Evolutionary conservation across 2,888 invertebrate genomes (phyloP).

Genomic region (Abrostola triplasia): DNA sequence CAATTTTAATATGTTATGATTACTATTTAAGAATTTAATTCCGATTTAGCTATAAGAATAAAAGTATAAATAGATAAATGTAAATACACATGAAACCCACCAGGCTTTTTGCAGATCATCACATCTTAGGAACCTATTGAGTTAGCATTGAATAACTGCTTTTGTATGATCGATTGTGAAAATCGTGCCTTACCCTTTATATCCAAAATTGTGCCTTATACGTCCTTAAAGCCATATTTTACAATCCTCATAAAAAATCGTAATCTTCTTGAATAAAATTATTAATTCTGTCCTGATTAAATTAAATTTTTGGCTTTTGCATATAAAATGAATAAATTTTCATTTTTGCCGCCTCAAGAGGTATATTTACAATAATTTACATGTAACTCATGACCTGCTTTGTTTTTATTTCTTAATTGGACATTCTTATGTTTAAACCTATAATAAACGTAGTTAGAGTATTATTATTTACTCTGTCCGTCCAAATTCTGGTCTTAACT

Average conservation of each 20-base stretch:
- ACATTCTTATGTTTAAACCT: conserved; percentile 30
- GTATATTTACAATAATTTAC: not conserved
- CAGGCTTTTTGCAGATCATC: conserved; percentile 67
- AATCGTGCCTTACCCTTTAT: conserved; percentile 61
- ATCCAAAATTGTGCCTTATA: conserved; percentile 63
- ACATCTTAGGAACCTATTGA: conserved; percentile 51
- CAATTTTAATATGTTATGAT: conserved; percentile 63
- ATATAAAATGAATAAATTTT: too few relatives aligned
- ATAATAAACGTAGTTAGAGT: conserved; percentile 31
- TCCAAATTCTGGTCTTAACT: conserved; percentile 80
- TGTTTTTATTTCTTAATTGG: conserved; percentile 4
- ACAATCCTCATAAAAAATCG: conserved; percentile 4
- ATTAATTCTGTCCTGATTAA: too few relatives aligned
- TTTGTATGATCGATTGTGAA: conserved; percentile 49
- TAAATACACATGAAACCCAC: conserved; percentile 78
- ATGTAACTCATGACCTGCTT: conserved; percentile 1
- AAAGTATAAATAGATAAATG: conserved; percentile 53
- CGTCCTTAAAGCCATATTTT: conserved; percentile 23
- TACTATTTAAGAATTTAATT: conserved; percentile 53
- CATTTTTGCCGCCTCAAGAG: too few relatives aligned
- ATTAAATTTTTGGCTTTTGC: too few relatives aligned
- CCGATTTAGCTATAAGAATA: conserved; percentile 32
- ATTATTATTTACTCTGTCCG: conserved; percentile 66
- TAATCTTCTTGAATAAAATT: not conserved
- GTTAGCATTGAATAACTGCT: conserved; percentile 24